Conservation (phyloP, 2,113 vertebrate genomes). For the Mobula hypostoma region DNA sequence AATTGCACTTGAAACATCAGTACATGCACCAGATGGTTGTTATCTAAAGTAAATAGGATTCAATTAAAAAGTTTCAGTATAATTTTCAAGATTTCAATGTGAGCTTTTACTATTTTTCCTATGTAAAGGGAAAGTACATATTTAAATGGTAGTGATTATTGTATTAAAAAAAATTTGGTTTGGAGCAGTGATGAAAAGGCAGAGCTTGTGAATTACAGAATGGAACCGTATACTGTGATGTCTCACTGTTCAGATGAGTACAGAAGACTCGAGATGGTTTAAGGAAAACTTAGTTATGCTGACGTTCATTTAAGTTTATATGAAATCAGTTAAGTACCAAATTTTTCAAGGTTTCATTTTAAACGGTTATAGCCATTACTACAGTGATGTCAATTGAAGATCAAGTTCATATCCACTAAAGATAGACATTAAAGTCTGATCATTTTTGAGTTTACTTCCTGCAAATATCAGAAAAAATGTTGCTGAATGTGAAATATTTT, state of each 20-base stretch:
- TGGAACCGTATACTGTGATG: constrained; percentile 15
- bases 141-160: background rate
- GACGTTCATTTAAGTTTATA: background rate
- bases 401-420: background rate
- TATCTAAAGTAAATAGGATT: constrained; percentile 5
- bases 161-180: constrained; percentile 1
- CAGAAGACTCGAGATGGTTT: background rate
- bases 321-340: background rate
- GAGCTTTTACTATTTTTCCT: background rate
- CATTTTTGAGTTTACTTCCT: constrained; percentile 8
- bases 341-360: constrained; percentile 11
- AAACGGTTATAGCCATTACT: background rate
- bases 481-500: constrained; percentile 35
- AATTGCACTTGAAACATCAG: constrained; percentile 20
- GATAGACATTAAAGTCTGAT: background rate
- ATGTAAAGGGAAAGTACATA: constrained; percentile 1
- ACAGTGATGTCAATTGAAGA: background rate
- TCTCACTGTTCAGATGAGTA: constrained; percentile 24
- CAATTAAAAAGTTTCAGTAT: background rate
- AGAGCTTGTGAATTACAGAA: background rate
- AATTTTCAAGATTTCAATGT: constrained; percentile 26
- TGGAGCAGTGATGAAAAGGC: background rate
- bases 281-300: background rate
- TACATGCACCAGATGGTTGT: background rate
- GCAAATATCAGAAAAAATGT: constrained; percentile 28